Evolutionary conservation across 2,113 vertebrate genomes (phyloP), one percentile per base, ranked within the genome.

Genomic region (Nothobranchius kuhntae): DNA sequence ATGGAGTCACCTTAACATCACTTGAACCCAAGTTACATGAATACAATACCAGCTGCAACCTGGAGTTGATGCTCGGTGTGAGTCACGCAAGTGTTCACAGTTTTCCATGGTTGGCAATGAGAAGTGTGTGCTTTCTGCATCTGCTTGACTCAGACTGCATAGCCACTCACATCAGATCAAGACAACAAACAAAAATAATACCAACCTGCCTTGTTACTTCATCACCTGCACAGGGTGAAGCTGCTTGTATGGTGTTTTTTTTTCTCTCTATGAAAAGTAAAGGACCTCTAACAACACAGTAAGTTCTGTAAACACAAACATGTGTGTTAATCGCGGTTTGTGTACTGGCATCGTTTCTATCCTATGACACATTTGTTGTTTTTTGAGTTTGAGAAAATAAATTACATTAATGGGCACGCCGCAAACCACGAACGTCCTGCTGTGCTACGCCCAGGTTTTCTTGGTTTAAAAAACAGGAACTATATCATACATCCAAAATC

Each of bases 301-400:
- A 77, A 58, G 64, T 58, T 68, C 55, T 11, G 13, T 9, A 21
- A 64, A 72, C 17, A 46, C 36, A 21, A 11, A 65, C 12, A 50
- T 52, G 58, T 52, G 56, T 50, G 36, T 51, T n/a, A 76, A 55
- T 64, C 57, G 9, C 30, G 35, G 13, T 60, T 50, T 9, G 38
- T 13, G 59, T 75, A 44, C 58, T 62, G 71, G 45, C 4, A n/a
- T 68, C 47, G 57, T 61, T 58, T 57, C 61, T 64, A 70, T 73
- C 76, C 36, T 69, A 60, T 84, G 85, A 75, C 82, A 83, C 78
- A 87, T 78, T 86, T 73, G 76, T 13, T 48, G 6, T 48, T 4
- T 45, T 12, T 45, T 45, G 36, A 66, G 9, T 17, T 0, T 58
- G 56, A 73, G 59, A 64, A 75, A 85, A 71, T 64, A 56, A 81